Evolutionary conservation across 35 echinoderm and acorn worm species (phyloP).

Genomic region (Apostichopus japonicus): DNA sequence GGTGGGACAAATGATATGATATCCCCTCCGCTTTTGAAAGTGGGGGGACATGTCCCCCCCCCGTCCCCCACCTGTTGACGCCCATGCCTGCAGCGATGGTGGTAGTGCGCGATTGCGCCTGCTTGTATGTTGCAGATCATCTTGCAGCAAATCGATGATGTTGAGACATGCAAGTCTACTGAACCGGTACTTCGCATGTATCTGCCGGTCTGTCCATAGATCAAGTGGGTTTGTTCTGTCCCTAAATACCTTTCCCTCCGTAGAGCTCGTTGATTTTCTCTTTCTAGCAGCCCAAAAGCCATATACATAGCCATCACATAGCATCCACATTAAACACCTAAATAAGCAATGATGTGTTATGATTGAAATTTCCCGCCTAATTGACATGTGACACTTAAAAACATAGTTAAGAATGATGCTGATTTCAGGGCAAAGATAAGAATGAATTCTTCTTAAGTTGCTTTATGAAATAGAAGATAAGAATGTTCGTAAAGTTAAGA

Average conservation of each 20-base stretch:
- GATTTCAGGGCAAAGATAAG: background rate
- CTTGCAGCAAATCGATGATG: constrained; percentile 21
- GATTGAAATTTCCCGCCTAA: too few relatives aligned
- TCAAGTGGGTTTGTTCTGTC: constrained; percentile 24
- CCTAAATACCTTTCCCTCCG: background rate
- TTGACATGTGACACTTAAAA: too few relatives aligned
- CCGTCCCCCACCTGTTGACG: too few relatives aligned
- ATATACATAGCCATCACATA: background rate
- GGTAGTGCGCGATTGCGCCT: constrained; percentile 3
- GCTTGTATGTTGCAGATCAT: background rate
- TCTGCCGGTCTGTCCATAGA: background rate
- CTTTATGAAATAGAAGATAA: background rate
- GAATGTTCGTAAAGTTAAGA: constrained; percentile 3
- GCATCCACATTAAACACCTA: background rate
- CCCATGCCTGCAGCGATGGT: background rate
- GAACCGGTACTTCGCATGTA: background rate
- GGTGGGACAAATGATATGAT: too few relatives aligned
- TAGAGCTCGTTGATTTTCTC: too few relatives aligned
- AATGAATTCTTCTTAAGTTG: background rate
- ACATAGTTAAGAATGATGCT: background rate
- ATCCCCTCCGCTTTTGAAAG: too few relatives aligned
- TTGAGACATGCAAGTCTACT: constrained; percentile 5
- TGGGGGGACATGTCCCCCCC: too few relatives aligned
- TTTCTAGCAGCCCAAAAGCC: too few relatives aligned
- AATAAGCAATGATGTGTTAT: too few relatives aligned